These are phyloP conservation scores for Rhagoletis pomonella DNA, from an alignment of 1,140 invertebrate species.

Conservation along the genomic window DNA sequence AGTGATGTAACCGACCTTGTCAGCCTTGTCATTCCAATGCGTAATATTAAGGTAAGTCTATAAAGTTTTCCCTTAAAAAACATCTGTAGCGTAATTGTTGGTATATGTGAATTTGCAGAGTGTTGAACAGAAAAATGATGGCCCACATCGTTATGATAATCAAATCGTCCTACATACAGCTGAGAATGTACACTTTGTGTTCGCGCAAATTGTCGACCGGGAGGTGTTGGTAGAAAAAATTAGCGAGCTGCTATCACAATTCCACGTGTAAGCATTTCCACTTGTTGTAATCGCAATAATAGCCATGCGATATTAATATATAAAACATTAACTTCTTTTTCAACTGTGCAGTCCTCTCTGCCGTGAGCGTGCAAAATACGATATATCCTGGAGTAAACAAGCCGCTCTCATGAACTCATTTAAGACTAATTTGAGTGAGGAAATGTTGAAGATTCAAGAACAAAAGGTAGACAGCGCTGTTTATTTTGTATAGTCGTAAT, in stretches of 20 bases:
- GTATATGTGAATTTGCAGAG: constrained; percentile 60
- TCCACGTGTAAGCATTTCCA: constrained; percentile 67
- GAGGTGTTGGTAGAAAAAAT: constrained; percentile 94
- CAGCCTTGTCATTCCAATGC: constrained; percentile 90
- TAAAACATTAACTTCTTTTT: neutral
- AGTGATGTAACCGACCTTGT: constrained; percentile 92
- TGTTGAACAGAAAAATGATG: constrained; percentile 78
- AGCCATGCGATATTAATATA: neutral
- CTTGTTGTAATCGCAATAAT: neutral
- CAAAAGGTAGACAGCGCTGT: constrained; percentile 77
- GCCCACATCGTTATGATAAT: constrained; percentile 78
- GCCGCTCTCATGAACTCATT: constrained; percentile 89
- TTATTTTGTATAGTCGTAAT: too few relatives aligned
- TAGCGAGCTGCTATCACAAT: constrained; percentile 86
- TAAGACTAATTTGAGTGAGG: constrained; percentile 81
- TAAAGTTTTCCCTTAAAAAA: neutral
- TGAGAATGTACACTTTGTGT: constrained; percentile 88
- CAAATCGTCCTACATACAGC: constrained; percentile 88
- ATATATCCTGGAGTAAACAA: constrained; percentile 80
- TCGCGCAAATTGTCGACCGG: constrained; percentile 90
- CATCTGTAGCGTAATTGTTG: neutral
- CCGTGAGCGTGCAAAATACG: constrained; percentile 71
- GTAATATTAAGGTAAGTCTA: constrained; percentile 74
- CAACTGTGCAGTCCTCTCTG: constrained; percentile 63
- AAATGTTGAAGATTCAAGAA: constrained; percentile 85